Conservation (phyloP, 2,113 vertebrate genomes). For the Passer montanus region DNA sequence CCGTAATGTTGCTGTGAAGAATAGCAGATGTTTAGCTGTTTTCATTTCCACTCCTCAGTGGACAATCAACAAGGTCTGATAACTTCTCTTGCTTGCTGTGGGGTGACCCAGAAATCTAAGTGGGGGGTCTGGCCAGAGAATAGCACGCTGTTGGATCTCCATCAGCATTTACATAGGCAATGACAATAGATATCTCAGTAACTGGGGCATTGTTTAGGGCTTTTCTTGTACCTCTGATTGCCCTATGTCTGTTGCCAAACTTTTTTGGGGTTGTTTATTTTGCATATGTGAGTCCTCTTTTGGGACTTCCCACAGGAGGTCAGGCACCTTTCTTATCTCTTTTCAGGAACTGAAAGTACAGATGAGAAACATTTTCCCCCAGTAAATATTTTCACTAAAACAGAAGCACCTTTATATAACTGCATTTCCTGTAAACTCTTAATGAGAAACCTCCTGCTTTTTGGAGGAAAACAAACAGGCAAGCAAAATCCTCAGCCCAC, state of each 20-base stretch:
- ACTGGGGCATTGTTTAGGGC: neutral
- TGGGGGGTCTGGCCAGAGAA: slow-evolving; percentile 55
- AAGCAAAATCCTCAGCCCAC: neutral
- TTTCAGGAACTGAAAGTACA: slow-evolving; percentile 7
- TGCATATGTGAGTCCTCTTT: neutral
- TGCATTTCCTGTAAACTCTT: neutral
- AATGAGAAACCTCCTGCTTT: slow-evolving; percentile 10
- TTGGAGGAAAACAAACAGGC: neutral
- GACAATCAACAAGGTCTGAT: slow-evolving; percentile 30
- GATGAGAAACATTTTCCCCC: neutral
- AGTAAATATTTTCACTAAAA: slow-evolving; percentile 16
- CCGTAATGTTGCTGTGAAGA: slow-evolving; percentile 16
- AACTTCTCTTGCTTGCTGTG: slow-evolving; percentile 10
- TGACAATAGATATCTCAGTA: neutral
- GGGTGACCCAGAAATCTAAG: slow-evolving; percentile 34
- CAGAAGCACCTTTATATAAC: slow-evolving; percentile 26
- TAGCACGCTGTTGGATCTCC: neutral
- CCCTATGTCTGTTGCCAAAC: neutral
- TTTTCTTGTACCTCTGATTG: neutral
- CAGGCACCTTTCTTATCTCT: slow-evolving; percentile 19
- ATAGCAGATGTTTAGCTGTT: slow-evolving; percentile 60
- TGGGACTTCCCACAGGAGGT: slow-evolving; percentile 4
- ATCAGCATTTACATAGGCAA: neutral
- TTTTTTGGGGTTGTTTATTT: neutral
- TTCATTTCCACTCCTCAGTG: slow-evolving; percentile 13